Conservation (phyloP, 1,140 invertebrate species). For the Neotoxoptera formosana region DNA sequence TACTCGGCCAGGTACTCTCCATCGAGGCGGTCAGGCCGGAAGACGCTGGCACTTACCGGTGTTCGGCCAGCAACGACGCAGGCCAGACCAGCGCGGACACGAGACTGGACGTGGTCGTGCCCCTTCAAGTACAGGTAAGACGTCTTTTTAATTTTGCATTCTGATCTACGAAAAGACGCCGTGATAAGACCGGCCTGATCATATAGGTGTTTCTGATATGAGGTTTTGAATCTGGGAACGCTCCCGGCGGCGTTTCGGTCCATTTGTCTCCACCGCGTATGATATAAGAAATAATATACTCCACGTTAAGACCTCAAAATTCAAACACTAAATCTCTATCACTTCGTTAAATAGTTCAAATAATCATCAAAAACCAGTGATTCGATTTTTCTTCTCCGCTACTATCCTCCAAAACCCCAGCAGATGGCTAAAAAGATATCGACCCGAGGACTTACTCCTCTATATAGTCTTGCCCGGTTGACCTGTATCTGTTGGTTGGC, state of each 20-base stretch:
- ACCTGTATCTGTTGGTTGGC: neutral
- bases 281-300: neutral
- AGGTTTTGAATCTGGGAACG: neutral
- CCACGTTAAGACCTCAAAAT: neutral
- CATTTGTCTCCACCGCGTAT: neutral
- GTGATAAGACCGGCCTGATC: no score
- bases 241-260: neutral
- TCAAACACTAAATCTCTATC: neutral
- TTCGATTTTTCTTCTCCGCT: neutral
- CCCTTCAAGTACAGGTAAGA: conserved; percentile 74
- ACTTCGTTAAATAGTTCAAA: neutral
- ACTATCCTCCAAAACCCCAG: neutral
- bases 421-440: neutral
- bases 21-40: conserved; percentile 76
- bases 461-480: neutral
- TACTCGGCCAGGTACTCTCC: conserved; percentile 74
- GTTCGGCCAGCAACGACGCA: conserved; percentile 73
- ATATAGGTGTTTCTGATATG: neutral
- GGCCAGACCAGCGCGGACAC: conserved; percentile 76
- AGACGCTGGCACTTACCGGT: conserved; percentile 76
- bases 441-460: neutral
- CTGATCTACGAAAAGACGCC: neutral
- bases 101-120: conserved; percentile 72
- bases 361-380: neutral
- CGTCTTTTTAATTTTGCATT: neutral